These are phyloP conservation scores for Haliaeetus leucogaster DNA, from an alignment of 2,113 vertebrate genomes.

Conservation along the genomic window DNA sequence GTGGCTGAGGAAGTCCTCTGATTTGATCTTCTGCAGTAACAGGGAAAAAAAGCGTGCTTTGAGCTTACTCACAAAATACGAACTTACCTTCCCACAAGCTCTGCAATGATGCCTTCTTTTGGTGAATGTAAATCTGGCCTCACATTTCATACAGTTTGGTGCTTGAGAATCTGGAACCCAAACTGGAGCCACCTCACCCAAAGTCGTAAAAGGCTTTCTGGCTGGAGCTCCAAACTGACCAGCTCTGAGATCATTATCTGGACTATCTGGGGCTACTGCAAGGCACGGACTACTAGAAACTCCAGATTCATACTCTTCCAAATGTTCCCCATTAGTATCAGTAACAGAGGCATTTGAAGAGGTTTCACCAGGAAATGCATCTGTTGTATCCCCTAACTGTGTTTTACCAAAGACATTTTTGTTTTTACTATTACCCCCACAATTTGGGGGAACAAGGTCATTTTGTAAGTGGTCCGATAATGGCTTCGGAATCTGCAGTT, in stretches of 20 bases:
- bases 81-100: slow-evolving; percentile 96
- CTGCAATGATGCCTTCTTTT: slow-evolving; percentile 98
- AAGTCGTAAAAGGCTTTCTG: slow-evolving; percentile 82
- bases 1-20: neutral
- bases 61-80: neutral
- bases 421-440: slow-evolving; percentile 83
- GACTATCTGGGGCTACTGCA: slow-evolving; percentile 83
- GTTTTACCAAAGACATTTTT: slow-evolving; percentile 84
- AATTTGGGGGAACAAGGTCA: slow-evolving; percentile 78
- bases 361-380: slow-evolving; percentile 66
- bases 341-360: slow-evolving; percentile 59
- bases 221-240: slow-evolving; percentile 83
- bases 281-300: slow-evolving; percentile 73
- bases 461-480: slow-evolving; percentile 88
- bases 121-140: slow-evolving; percentile 97
- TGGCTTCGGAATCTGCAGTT: slow-evolving; percentile 91
- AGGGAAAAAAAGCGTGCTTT: neutral
- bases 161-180: slow-evolving; percentile 99
- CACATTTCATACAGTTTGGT: slow-evolving; percentile 97
- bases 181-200: slow-evolving; percentile 94
- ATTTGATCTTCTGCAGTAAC: neutral
- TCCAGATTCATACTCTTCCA: slow-evolving; percentile 75
- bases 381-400: slow-evolving; percentile 63
- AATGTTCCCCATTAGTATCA: slow-evolving; percentile 77
- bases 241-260: slow-evolving; percentile 94